These are phyloP conservation scores for Ennomos erosarius DNA, from an alignment of 2,888 invertebrate genomes.

Conservation along the genomic window DNA sequence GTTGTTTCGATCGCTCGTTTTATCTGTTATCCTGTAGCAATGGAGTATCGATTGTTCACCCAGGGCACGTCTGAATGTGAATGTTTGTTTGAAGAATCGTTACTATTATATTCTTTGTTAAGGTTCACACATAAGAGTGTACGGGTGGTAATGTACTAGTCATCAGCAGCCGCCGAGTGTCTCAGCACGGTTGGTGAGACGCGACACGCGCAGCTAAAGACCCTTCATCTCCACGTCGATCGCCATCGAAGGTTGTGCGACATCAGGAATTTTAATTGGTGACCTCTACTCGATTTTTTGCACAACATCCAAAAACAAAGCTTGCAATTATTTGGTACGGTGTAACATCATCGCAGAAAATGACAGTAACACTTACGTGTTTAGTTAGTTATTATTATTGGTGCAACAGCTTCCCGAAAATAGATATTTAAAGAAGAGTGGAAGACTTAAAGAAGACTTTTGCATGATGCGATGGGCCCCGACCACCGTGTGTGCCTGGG, in stretches of 20 bases:
- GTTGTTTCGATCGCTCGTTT: neutral
- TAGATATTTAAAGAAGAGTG: conserved; percentile 16
- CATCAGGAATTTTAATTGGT: conserved; percentile 66
- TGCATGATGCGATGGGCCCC: neutral
- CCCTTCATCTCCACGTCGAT: conserved; percentile 41
- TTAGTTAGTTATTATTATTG: conserved; percentile 53
- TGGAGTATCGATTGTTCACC: conserved; percentile 30
- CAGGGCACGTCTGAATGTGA: conserved; percentile 23
- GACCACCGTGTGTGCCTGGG: neutral
- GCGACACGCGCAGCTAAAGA: conserved; percentile 11
- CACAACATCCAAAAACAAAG: conserved; percentile 62
- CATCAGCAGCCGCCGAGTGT: neutral
- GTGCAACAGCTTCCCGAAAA: conserved; percentile 33
- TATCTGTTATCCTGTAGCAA: conserved; percentile 33
- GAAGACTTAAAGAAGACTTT: too few relatives aligned
- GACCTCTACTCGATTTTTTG: conserved; percentile 66
- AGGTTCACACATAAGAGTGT: neutral
- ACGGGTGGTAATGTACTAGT: neutral
- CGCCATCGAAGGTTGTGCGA: conserved; percentile 53
- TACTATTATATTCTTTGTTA: neutral
- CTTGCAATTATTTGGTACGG: conserved; percentile 56
- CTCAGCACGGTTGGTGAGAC: conserved; percentile 2
- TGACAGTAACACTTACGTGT: conserved; percentile 34
- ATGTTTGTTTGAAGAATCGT: conserved; percentile 13
- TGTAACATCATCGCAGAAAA: conserved; percentile 56